Base-by-base conservation (phyloP, 2,113 vertebrate genomes). In the Gambusia holbrooki region DNA sequence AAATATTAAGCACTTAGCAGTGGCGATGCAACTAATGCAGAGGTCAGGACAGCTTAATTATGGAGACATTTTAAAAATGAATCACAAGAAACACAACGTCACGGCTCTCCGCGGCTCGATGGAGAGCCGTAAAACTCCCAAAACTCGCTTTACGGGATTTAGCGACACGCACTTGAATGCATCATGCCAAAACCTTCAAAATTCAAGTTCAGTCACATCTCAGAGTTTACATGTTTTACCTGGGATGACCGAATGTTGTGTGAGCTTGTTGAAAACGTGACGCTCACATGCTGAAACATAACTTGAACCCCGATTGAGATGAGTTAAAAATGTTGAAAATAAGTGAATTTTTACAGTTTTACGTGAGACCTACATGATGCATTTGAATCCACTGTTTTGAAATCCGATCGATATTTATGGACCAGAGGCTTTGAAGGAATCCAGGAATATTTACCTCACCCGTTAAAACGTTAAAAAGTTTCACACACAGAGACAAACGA, bases 21-120 rank as follows among this genome's bases (percentile, higher is more conserved):
- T 58, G 74, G 77, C 74, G 68, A 73, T 84, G 77, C 74, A 78
- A 37, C n/a, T 37, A 60, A 66, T 42, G 40, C 40, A 42, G 40
- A 42, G 13, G 40, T 42, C 40, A 15, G 14, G 45, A 17, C 45
- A 48, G 17, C 45, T 48, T 37, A 0, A n/a, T 10, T 3, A 9
- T n/a, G 9, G 51, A 58, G 51, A n/a, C 25, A 1, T 58, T 58
- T 58, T 9, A 58, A 58, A n/a, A 9, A n/a, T 58, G 25, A 10
- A 48, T 19, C 17, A 48, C 5, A 48, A 48, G 45, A 48, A 19
- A 19, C 17, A 19, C 15, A 6, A 19, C 15, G 15, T 45, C 42
- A 17, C 9, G 12, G 14, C 12, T 17, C 17, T 54, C 22, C 51
- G 3, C 51, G 6, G 19, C 5, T 22, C 17, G 2, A n/a, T 58